Evolutionary conservation across 2,888 invertebrate genomes (phyloP), one percentile per base, ranked within the genome.

Genomic region (Vanessa cardui): DNA sequence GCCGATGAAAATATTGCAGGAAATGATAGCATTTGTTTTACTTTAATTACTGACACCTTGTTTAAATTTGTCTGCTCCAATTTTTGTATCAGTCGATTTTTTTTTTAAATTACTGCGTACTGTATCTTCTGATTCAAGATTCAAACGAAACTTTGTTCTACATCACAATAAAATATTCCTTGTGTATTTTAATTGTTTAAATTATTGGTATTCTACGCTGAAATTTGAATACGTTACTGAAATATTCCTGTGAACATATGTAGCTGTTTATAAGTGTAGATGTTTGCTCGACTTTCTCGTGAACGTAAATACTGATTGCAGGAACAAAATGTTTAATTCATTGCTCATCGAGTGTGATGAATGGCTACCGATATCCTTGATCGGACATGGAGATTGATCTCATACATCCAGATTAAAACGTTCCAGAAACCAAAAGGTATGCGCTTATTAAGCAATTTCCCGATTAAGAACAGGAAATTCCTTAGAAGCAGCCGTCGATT

Each of bases 401-500:
- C 73, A 69, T 74, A 76, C 75, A 74, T 78, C 76, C 72, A 78
- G 73, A 77, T 78, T 77, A 81, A 88, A 81, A 78, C 74, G 72
- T 82, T 82, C 76, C 87, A 86, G 83, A 83, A 66, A 72, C 78
- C 62, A 52, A 70, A 68, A 67, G 71, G 78, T 76, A 78, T 80
- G 78, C 81, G 82, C 81, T 80, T 85, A 83, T 85, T 82, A 82
- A 87, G 82, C 79, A 79, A 80, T 79, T 80, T 82, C 82, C 83
- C 85, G 84, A 87, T 87, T 84, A 80, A 81, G 83, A 83, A 79
- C 88, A 86, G 87, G 88, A 91, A 89, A 90, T 90, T 86, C 89
- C 89, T 90, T 88, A 88, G 88, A 88, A 83, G 83, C 81, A 72
- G 72, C 79, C 77, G 80, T 78, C 83, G 83, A 84, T 85, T 83